Evolutionary conservation across 1,140 invertebrate genomes (phyloP).

Genomic region (Wiebesia pumilae): DNA sequence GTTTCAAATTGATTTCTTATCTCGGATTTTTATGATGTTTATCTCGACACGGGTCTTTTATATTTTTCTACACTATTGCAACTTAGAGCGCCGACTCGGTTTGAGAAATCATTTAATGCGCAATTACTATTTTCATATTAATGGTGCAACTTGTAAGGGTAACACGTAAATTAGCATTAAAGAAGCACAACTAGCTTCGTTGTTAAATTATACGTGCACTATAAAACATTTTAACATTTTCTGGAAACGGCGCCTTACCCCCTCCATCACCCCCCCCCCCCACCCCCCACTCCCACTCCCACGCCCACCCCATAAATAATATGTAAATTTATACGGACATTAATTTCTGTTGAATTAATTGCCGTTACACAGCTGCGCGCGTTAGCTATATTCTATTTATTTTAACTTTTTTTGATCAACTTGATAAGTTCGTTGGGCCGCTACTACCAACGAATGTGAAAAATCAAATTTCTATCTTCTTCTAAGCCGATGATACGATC

Average conservation of each 20-base stretch:
- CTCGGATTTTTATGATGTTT: no score
- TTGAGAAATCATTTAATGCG: no score
- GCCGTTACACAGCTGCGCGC: background rate
- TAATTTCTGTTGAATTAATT: background rate
- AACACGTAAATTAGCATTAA: no score
- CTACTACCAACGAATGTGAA: background rate
- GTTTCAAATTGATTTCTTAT: no score
- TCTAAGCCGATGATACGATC: background rate
- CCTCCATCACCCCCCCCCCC: no score
- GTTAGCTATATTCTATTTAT: background rate
- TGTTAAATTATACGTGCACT: background rate
- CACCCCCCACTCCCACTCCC: no score
- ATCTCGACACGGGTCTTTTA: no score
- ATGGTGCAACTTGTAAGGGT: no score
- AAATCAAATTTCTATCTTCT: background rate
- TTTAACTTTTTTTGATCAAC: background rate
- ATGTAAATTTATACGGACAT: background rate
- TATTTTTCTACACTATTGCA: no score
- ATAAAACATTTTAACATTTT: background rate
- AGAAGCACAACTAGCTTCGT: no score
- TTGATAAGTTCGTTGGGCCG: background rate
- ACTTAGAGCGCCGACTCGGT: no score
- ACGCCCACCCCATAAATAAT: background rate
- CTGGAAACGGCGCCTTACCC: background rate
- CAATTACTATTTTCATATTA: background rate